Conservation (phyloP, 1,140 invertebrate genomes). For the Anastrepha obliqua region DNA sequence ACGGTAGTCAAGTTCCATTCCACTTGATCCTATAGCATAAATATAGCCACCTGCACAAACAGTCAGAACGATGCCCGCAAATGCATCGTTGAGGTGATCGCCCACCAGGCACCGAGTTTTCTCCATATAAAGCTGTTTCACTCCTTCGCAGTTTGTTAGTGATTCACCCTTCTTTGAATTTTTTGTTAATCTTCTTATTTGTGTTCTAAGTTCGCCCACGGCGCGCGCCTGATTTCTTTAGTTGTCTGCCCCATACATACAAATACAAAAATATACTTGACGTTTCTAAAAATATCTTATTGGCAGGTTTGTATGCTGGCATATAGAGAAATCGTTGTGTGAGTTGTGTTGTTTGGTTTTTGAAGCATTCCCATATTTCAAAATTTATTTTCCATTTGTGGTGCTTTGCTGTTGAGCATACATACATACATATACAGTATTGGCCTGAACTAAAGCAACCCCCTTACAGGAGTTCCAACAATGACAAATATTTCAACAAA, state of each 20-base stretch:
- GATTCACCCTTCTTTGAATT: background rate
- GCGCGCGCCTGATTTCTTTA: slow-evolving; percentile 1
- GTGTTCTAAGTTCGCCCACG: slow-evolving; percentile 4
- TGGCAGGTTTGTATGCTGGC: background rate
- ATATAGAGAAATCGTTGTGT: background rate
- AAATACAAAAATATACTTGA: slow-evolving; percentile 7
- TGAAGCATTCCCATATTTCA: background rate
- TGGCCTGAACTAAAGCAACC: no score
- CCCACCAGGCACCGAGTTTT: background rate
- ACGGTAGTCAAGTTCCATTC: background rate
- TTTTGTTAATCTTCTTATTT: slow-evolving; percentile 13
- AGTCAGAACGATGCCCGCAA: background rate
- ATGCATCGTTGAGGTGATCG: background rate
- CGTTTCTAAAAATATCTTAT: slow-evolving; percentile 42
- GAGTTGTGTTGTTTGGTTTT: background rate
- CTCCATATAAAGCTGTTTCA: slow-evolving; percentile 24
- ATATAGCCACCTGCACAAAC: slow-evolving; percentile 35
- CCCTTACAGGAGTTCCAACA: no score
- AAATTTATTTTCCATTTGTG: slow-evolving; percentile 36
- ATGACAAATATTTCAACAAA: no score
- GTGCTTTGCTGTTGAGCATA: background rate
- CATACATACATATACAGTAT: background rate
- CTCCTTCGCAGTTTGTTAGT: background rate
- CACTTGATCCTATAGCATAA: slow-evolving; percentile 11
- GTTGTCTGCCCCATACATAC: background rate